Percentiles rank a stretch among this genome's conserved stretches.
phyloP scores from a whole-genome alignment of 2,797 vertebrate species.

The Cossypha caffra region DNA sequence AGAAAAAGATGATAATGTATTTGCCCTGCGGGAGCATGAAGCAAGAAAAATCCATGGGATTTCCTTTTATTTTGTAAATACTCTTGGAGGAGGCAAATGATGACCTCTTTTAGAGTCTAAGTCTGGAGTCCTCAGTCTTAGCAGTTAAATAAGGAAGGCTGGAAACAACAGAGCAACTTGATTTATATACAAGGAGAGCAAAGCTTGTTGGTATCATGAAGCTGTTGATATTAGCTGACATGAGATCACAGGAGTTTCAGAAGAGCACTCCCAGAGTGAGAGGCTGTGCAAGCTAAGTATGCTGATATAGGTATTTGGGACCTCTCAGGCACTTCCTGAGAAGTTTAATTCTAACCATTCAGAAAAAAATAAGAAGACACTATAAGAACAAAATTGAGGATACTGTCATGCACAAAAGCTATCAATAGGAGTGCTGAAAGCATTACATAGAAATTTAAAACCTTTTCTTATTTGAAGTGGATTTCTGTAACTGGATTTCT shows the following conservation, averaged over 20 bases:
- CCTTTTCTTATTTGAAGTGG: not conserved
- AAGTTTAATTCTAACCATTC: not conserved
- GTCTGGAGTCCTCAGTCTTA: not conserved
- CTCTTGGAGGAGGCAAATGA: not conserved
- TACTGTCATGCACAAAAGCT: not conserved
- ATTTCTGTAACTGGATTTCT: not conserved
- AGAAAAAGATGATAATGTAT: not conserved
- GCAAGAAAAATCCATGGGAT: not conserved
- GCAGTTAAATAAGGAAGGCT: not conserved
- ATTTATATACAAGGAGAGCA: not conserved
- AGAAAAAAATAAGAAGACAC: not conserved
- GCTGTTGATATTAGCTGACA: not conserved
- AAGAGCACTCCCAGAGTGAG: not conserved
- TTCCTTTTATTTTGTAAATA: not conserved
- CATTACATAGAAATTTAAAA: not conserved
- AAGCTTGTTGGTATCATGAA: not conserved
- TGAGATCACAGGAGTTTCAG: not conserved
- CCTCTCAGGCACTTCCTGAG: not conserved
- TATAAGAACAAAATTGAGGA: not conserved
- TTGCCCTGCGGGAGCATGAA: not conserved
- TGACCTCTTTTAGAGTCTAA: no score
- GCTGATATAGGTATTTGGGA: not conserved
- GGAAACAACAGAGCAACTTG: not conserved
- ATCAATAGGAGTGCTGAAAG: not conserved
- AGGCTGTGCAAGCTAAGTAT: not conserved